Conservation (phyloP, 92 coral and sea anemone genomes). For the Parazoanthus swiftii region DNA sequence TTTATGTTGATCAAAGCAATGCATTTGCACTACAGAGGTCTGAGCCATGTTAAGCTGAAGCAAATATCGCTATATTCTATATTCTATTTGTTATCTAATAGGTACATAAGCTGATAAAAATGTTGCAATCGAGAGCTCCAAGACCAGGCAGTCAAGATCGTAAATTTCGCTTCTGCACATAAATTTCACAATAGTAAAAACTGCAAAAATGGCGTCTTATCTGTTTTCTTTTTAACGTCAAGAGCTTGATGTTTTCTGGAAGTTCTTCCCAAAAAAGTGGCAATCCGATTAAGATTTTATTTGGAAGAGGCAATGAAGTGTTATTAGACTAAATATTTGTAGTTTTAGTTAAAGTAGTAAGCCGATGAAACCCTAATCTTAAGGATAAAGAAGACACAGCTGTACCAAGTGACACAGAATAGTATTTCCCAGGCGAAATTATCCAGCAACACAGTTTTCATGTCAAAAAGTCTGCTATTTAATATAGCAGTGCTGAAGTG, state of each 20-base stretch:
- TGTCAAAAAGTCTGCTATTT: not conserved
- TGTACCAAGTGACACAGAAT: not conserved
- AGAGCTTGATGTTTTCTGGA: not conserved
- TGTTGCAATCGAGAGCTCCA: not conserved
- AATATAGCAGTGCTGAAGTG: not conserved
- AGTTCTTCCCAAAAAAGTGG: not conserved
- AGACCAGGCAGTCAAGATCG: not conserved
- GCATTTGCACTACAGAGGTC: not conserved
- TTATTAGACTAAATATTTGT: conserved; percentile 5
- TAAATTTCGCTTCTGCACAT: too few species aligned
- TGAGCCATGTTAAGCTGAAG: not conserved
- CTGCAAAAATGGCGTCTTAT: not conserved
- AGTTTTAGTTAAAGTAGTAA: not conserved
- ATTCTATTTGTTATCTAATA: not conserved
- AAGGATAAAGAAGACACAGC: not conserved
- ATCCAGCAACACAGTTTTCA: not conserved
- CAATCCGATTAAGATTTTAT: not conserved
- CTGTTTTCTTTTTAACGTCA: not conserved
- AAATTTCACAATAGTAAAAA: too few species aligned
- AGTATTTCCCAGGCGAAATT: not conserved
- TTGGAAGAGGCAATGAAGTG: not conserved
- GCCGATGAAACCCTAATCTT: not conserved
- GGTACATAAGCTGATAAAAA: not conserved
- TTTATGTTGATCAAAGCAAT: not conserved
- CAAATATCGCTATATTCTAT: not conserved